Conservation (phyloP, 2,888 invertebrate species). For the Stratiomys singularior region DNA sequence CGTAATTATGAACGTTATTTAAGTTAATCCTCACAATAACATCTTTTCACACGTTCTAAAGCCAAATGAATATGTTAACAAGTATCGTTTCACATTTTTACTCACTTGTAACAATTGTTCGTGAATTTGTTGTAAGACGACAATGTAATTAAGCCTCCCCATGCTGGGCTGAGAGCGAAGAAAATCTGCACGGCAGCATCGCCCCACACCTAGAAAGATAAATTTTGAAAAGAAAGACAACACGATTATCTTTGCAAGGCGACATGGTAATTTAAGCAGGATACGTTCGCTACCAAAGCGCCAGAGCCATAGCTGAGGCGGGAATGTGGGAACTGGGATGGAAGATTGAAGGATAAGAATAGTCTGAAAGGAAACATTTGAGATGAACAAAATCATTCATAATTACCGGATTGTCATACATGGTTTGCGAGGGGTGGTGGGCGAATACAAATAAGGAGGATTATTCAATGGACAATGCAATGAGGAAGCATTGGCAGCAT, state of each 20-base stretch:
- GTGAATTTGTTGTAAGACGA: conserved; percentile 87
- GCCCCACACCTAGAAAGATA: conserved; percentile 74
- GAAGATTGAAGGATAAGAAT: conserved; percentile 30
- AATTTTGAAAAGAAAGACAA: conserved; percentile 25
- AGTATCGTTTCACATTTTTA: conserved; percentile 13
- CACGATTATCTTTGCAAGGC: conserved; percentile 34
- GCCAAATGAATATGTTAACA: neutral
- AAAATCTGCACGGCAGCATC: conserved; percentile 89
- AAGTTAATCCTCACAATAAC: neutral
- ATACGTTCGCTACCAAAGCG: neutral
- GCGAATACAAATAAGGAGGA: neutral
- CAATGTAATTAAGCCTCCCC: conserved; percentile 87
- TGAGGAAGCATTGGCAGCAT: neutral
- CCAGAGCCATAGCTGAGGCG: neutral
- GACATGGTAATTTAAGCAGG: conserved; percentile 34
- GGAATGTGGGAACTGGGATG: neutral
- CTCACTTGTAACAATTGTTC: conserved; percentile 81
- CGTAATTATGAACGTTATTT: neutral
- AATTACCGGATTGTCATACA: conserved; percentile 13
- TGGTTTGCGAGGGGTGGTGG: neutral
- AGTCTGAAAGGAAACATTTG: neutral
- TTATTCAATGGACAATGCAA: neutral
- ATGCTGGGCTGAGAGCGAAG: conserved; percentile 85
- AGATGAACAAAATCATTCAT: conserved; percentile 24
- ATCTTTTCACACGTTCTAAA: conserved; percentile 1